Conservation (phyloP, 2,888 invertebrate species). For the Melinopterus prodromus region DNA sequence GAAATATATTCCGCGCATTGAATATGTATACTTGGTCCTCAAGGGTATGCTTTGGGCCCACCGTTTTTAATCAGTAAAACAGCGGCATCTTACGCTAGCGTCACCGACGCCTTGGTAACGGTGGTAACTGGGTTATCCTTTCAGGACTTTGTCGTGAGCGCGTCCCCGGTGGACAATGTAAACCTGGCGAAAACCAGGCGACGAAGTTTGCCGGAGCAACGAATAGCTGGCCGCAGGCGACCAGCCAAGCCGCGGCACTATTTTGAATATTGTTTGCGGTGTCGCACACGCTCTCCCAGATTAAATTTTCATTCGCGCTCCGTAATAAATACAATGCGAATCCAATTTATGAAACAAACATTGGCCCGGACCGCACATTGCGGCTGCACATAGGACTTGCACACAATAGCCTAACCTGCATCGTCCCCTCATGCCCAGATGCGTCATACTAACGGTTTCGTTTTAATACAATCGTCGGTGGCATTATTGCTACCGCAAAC, state of each 20-base stretch:
- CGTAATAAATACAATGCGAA: constrained; percentile 27
- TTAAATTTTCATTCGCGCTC: constrained; percentile 19
- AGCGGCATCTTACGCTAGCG: background rate
- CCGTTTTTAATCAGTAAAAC: background rate
- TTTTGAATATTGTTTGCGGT: constrained; percentile 4
- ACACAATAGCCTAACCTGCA: background rate
- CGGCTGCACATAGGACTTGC: background rate
- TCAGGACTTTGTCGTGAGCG: background rate
- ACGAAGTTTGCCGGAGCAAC: background rate
- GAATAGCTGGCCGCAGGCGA: background rate
- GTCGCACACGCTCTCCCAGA: constrained; percentile 11
- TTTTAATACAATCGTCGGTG: no score
- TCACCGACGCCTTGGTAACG: background rate
- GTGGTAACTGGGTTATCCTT: background rate
- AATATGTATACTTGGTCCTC: background rate
- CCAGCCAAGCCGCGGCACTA: background rate
- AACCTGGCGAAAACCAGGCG: background rate
- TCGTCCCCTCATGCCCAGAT: background rate
- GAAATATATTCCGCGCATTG: background rate
- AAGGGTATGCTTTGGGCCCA: background rate
- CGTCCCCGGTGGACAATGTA: background rate
- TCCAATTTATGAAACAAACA: constrained; percentile 29
- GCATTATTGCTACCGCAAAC: no score
- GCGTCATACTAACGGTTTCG: background rate
- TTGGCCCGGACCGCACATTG: constrained; percentile 7